Evolutionary conservation across 2,113 vertebrate species (phyloP), one percentile per base, ranked within the genome.

Genomic region (Scalopus aquaticus): DNA sequence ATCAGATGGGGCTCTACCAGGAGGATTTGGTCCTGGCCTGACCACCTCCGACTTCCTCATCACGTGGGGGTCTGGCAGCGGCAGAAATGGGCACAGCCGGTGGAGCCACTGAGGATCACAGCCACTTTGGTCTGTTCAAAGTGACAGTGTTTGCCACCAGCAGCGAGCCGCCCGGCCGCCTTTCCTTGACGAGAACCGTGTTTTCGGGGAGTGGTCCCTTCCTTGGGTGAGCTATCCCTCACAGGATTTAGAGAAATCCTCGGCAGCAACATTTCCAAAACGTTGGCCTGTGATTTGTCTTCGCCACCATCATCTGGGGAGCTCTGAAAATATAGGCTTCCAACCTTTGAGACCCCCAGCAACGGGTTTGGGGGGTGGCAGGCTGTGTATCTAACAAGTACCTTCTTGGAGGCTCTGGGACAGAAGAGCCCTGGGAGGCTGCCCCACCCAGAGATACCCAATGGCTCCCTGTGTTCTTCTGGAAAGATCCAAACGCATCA

Each of bases 311-410:
- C 56, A 24, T 2, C 56, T 37, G 10, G 56, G 56, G 69, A 56
- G 16, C 42, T 85, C 44, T 19, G 20, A 37, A 4, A 42, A 22
- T 0, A 26, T 1, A 9, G 88, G 9, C 9, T 16, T 22, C n/a
- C 5, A 1, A 9, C 13, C 24, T 51, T 28, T 3, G 60, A 35
- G 80, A 42, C 39, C 54, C 44, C 24, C 17, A 16, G 1, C 2
- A 2, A 32, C 1, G 4, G 16, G n/a, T 39, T 12, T 7, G 39
- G 5, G 7, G 5, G 7, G 56, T n/a, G 4, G 3, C n/a, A 3
- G 3, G 73, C 26, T 5, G 35, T 8, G 1, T 32, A 44, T 46
- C 49, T 0, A 9, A 30, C 3, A 2, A 0, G 9, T 15, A 30
- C 9, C 4, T 28, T 12, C 35, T 35, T 20, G 30, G 72, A 39